Percentiles rank a stretch among this genome's conserved stretches.
Evolutionary conservation across 2,888 invertebrate genomes (phyloP).

Genomic region (Tinea trinotella): DNA sequence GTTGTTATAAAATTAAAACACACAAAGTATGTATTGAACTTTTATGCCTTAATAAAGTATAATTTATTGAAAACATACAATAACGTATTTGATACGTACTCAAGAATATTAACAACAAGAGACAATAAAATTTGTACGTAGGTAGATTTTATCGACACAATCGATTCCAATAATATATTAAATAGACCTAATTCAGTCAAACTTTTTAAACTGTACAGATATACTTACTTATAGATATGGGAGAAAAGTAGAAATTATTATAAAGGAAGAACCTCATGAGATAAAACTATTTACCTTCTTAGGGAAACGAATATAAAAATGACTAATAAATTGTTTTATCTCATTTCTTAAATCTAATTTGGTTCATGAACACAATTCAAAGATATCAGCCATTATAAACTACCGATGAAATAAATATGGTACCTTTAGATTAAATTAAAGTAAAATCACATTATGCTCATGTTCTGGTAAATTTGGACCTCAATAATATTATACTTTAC

Average conservation of each 20-base stretch:
- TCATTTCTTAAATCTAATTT: too few relatives aligned
- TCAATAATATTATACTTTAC: constrained; percentile 9
- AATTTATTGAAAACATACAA: constrained; percentile 20
- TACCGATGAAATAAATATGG: background rate
- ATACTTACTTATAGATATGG: background rate
- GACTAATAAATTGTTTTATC: too few relatives aligned
- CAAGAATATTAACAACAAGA: constrained; percentile 47
- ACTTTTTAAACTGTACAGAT: background rate
- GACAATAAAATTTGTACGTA: constrained; percentile 54
- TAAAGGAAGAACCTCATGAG: background rate
- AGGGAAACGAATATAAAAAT: too few relatives aligned
- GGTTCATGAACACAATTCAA: too few relatives aligned
- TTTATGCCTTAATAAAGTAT: constrained; percentile 12
- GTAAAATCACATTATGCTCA: constrained; percentile 8
- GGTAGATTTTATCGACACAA: constrained; percentile 42
- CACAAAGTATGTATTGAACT: constrained; percentile 9
- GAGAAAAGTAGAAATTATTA: background rate
- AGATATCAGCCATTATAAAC: too few relatives aligned
- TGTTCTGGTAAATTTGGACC: constrained; percentile 15
- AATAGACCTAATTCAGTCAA: constrained; percentile 16
- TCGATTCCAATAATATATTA: constrained; percentile 21
- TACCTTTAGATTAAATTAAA: background rate
- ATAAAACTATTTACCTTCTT: background rate
- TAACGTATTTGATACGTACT: constrained; percentile 46
- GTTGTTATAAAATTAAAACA: constrained; percentile 22